Evolutionary conservation across 2,797 vertebrate species (phyloP).

Genomic region (Danionella dracula): DNA sequence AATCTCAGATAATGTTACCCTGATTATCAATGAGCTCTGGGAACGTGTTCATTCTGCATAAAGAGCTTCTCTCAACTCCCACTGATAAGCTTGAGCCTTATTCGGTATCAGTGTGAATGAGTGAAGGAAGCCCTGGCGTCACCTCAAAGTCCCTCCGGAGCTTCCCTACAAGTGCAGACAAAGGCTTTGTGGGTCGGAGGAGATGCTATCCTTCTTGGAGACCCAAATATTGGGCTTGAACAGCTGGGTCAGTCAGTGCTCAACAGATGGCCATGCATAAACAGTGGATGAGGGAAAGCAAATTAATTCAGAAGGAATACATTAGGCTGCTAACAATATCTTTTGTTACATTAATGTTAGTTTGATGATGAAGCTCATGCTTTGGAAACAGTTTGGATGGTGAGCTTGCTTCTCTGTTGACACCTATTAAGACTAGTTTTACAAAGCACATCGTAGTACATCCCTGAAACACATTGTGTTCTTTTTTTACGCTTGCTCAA

Average conservation of each 20-base stretch:
- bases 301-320: slow-evolving; percentile 31
- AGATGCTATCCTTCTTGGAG: neutral
- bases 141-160: slow-evolving; percentile 35
- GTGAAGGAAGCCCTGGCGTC: slow-evolving; percentile 50
- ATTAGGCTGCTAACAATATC: slow-evolving; percentile 24
- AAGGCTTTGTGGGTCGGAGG: slow-evolving; percentile 30
- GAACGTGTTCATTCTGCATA: slow-evolving; percentile 4
- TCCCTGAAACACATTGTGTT: slow-evolving; percentile 9
- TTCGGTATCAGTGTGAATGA: slow-evolving; percentile 49
- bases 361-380: neutral
- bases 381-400: neutral
- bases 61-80: slow-evolving; percentile 16
- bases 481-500: slow-evolving; percentile 3
- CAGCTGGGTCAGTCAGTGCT: slow-evolving; percentile 38
- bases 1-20: slow-evolving; percentile 15
- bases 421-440: neutral
- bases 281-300: slow-evolving; percentile 26
- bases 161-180: slow-evolving; percentile 42
- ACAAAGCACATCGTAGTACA: neutral
- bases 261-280: slow-evolving; percentile 49
- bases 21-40: slow-evolving; percentile 13
- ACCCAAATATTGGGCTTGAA: slow-evolving; percentile 7
- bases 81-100: slow-evolving; percentile 30
- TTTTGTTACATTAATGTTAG: slow-evolving; percentile 4
- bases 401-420: neutral